Evolutionary conservation across 1,140 invertebrate genomes (phyloP).

Genomic region (Patella vulgata): DNA sequence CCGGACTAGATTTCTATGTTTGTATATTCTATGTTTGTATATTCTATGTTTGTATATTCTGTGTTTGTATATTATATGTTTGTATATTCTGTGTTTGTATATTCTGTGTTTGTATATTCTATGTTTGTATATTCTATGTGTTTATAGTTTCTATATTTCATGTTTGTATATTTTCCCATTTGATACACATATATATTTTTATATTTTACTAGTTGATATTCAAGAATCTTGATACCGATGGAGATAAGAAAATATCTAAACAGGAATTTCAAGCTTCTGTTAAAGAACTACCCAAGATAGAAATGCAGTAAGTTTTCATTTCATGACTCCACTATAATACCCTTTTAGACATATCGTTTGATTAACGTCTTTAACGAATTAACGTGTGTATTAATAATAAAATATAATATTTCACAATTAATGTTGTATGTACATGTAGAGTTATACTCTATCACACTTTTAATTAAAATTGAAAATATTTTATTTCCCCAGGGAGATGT

Average conservation of each 20-base stretch:
- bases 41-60: too few relatives aligned
- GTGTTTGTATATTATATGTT: too few relatives aligned
- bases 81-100: too few relatives aligned
- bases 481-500: conserved; percentile 41
- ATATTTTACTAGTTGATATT: conserved; percentile 46
- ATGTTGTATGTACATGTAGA: background rate
- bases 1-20: too few relatives aligned
- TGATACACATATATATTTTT: conserved; percentile 3
- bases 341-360: background rate
- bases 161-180: too few relatives aligned
- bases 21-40: too few relatives aligned
- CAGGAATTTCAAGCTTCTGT: conserved; percentile 42
- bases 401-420: background rate
- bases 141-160: too few relatives aligned
- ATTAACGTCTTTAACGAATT: background rate
- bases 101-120: too few relatives aligned
- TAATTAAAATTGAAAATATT: too few relatives aligned
- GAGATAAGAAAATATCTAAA: conserved; percentile 41
- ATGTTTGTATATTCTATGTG: too few relatives aligned
- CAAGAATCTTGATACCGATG: conserved; percentile 37
- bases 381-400: background rate
- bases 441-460: background rate
- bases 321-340: background rate
- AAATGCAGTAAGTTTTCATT: conserved; percentile 43
- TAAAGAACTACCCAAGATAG: conserved; percentile 39